These are phyloP conservation scores for Cotesia typhae DNA, from an alignment of 1,140 invertebrate species.

Conservation along the genomic window DNA sequence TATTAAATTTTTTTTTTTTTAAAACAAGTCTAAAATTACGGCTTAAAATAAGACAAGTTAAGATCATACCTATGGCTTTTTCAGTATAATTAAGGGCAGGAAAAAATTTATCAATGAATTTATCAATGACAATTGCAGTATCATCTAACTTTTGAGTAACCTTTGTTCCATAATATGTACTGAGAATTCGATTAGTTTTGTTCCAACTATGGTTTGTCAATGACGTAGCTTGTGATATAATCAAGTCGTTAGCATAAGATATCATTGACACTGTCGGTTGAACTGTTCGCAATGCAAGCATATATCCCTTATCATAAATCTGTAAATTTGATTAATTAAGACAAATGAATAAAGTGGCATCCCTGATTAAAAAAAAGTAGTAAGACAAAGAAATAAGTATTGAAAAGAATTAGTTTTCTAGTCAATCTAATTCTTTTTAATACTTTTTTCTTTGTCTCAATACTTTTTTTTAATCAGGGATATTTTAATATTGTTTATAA, in stretches of 20 bases:
- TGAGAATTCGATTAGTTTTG: constrained; percentile 74
- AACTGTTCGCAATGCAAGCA: constrained; percentile 64
- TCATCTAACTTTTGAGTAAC: constrained; percentile 71
- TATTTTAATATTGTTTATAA: not conserved
- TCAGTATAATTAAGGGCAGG: constrained; percentile 66
- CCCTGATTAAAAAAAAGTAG: no score
- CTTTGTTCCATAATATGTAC: constrained; percentile 72
- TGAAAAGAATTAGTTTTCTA: no score
- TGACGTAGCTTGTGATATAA: constrained; percentile 68
- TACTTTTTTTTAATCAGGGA: no score
- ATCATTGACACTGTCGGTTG: constrained; percentile 59
- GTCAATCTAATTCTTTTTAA: no score
- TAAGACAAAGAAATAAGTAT: no score
- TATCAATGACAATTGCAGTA: constrained; percentile 70
- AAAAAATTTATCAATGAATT: constrained; percentile 73
- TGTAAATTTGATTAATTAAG: constrained; percentile 29
- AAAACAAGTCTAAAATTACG: no score
- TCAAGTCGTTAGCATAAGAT: constrained; percentile 51
- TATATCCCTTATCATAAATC: constrained; percentile 58
- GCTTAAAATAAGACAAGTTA: no score
- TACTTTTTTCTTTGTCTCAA: no score
- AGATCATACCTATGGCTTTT: constrained; percentile 57
- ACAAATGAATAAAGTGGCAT: not conserved
- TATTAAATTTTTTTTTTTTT: not conserved
- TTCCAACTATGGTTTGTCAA: constrained; percentile 75